Evolutionary conservation across 1,140 invertebrate genomes (phyloP).

Genomic region (Saccostrea cuccullata): DNA sequence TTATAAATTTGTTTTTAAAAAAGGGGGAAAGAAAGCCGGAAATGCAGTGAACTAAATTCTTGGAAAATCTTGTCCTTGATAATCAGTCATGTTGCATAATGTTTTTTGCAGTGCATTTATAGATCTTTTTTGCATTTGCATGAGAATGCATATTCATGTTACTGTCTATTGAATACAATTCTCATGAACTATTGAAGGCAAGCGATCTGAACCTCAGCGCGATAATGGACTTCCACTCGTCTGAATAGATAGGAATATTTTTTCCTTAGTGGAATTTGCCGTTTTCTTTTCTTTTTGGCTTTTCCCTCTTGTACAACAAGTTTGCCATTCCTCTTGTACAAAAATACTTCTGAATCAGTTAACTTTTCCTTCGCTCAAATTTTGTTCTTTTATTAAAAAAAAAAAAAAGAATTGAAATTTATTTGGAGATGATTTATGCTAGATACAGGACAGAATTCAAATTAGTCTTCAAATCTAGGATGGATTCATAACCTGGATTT

Average conservation of each 20-base stretch:
- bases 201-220: not conserved
- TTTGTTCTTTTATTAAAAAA: too few species aligned
- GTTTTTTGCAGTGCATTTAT: not conserved
- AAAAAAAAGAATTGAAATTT: too few species aligned
- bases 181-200: constrained; percentile 2
- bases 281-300: not conserved
- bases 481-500: too few species aligned
- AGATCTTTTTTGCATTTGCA: not conserved
- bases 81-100: not conserved
- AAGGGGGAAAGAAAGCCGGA: not conserved
- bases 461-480: too few species aligned
- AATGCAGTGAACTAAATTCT: not conserved
- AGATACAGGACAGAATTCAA: too few species aligned
- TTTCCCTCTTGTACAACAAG: not conserved
- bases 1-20: too few species aligned
- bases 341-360: too few species aligned
- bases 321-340: too few species aligned
- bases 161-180: not conserved
- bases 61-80: not conserved
- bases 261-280: not conserved
- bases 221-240: not conserved
- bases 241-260: not conserved
- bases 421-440: too few species aligned
- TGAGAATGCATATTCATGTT: constrained; percentile 6
- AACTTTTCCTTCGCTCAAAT: too few species aligned